Evolutionary conservation across 2,888 invertebrate genomes (phyloP), one percentile per base, ranked within the genome.

Genomic region (Saturnia pavonia): DNA sequence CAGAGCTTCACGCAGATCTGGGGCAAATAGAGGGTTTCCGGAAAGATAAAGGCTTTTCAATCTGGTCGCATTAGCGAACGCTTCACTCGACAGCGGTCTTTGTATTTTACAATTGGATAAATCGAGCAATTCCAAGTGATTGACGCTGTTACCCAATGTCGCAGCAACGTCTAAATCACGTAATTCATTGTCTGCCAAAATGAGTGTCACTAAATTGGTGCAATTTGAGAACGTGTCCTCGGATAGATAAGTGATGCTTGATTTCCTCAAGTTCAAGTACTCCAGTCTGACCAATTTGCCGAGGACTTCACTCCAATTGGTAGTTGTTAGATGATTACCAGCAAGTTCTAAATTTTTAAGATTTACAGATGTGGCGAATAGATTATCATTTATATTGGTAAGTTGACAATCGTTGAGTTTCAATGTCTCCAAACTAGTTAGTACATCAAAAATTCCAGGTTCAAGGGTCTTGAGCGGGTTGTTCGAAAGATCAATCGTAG

Each of bases 71-170:
- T 96, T 96, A 27, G 94, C 94, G 82, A 96, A 96, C 0, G 96
- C 95, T 78, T 96, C 95, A 69, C 96, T 96, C 11, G 96, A 95
- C 73, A 96, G 89, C 1, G 96, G 96, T 25, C 96, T 95, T 77
- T 94, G 94, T 72, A 96, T 94, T 82, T 95, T 95, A 82, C 96
- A 96, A 80, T 96, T 95, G 0, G 96, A 96, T 72, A 96, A 85
- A 87, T 96, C 96, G 70, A 96, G 85, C 67, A 95, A 91, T 78
- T 96, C 96, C 68, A 96, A 90, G 81, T 95, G 95, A 78, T 95
- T 94, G 25, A 96, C 90, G 83, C 96, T 96, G 75, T 95, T 95
- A 16, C 96, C 96, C 42, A 96, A 88, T 2, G 95, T 96, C 16
- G 92, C 94, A 25, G 95, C 95, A 22, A 96, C 95, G 78, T 96